phyloP scores from a whole-genome alignment of 2,797 vertebrate genomes.

The Poecilia picta region DNA sequence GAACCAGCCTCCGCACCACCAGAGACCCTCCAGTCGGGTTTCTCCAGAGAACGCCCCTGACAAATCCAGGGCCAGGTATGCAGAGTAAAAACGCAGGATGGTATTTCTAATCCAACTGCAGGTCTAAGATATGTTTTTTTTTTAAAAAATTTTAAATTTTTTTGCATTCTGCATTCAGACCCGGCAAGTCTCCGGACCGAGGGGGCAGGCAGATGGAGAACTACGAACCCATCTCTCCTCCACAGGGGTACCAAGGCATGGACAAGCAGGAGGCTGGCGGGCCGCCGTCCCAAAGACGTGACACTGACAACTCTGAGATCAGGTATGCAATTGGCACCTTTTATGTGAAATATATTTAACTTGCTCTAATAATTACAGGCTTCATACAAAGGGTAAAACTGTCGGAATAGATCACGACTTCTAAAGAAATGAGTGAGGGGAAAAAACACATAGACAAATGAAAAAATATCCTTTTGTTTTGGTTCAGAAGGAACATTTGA shows the following conservation, averaged over 20 bases:
- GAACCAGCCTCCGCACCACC: constrained; percentile 87
- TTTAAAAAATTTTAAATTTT: no score
- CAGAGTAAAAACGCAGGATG: no score
- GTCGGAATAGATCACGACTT: neutral
- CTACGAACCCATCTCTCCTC: constrained; percentile 97
- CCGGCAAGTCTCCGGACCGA: constrained; percentile 96
- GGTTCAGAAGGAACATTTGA: neutral
- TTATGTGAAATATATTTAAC: neutral
- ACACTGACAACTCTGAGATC: constrained; percentile 89
- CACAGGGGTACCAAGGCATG: constrained; percentile 87
- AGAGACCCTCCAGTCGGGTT: constrained; percentile 88
- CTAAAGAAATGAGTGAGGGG: neutral
- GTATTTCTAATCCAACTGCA: neutral
- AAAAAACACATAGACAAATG: neutral
- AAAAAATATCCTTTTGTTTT: neutral
- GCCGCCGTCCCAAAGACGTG: constrained; percentile 86
- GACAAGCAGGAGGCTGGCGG: constrained; percentile 90
- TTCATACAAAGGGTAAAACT: neutral
- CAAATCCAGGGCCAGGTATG: constrained; percentile 91
- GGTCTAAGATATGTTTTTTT: neutral
- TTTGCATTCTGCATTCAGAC: constrained; percentile 71
- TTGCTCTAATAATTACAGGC: neutral
- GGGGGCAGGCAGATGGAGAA: constrained; percentile 88
- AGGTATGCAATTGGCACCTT: constrained; percentile 77
- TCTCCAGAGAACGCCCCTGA: constrained; percentile 92